These are phyloP conservation scores for Tetragnatha montana DNA, from an alignment of 2,888 invertebrate genomes.

Conservation along the genomic window DNA sequence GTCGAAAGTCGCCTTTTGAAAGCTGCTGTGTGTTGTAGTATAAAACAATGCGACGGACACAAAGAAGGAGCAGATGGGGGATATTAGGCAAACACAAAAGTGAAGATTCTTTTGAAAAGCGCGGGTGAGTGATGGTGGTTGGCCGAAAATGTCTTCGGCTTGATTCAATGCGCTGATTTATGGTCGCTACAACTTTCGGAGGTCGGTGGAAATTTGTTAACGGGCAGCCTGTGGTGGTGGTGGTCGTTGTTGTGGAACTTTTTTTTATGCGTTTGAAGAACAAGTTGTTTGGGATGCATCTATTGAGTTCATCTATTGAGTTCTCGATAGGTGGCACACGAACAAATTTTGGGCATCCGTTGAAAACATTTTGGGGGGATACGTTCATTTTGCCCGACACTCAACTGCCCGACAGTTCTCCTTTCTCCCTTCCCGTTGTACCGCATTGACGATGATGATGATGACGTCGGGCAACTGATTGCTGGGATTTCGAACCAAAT, in stretches of 20 bases:
- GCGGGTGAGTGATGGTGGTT: slow-evolving; percentile 40
- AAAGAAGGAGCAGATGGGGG: slow-evolving; percentile 30
- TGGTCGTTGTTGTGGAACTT: background rate
- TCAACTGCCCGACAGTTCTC: too few species aligned
- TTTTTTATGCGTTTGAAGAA: too few species aligned
- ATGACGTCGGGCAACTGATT: too few species aligned
- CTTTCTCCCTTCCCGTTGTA: too few species aligned
- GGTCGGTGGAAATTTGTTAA: slow-evolving; percentile 25
- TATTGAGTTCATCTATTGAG: too few species aligned
- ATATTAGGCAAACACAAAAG: slow-evolving; percentile 34
- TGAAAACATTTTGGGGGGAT: too few species aligned
- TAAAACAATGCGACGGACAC: slow-evolving; percentile 29
- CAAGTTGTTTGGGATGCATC: too few species aligned
- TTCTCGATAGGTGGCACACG: too few species aligned
- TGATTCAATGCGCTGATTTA: slow-evolving; percentile 49
- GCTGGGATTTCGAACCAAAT: too few species aligned
- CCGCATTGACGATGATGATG: too few species aligned
- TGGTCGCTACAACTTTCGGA: slow-evolving; percentile 35
- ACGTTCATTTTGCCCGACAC: too few species aligned
- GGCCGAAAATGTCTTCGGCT: slow-evolving; percentile 43
- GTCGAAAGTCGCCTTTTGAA: background rate
- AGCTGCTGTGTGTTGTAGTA: background rate
- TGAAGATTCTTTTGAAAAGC: slow-evolving; percentile 23
- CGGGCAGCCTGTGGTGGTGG: slow-evolving; percentile 21
- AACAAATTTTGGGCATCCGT: too few species aligned